Evolutionary conservation across 2,888 invertebrate genomes (phyloP).

Genomic region (Pegoplata infirma): DNA sequence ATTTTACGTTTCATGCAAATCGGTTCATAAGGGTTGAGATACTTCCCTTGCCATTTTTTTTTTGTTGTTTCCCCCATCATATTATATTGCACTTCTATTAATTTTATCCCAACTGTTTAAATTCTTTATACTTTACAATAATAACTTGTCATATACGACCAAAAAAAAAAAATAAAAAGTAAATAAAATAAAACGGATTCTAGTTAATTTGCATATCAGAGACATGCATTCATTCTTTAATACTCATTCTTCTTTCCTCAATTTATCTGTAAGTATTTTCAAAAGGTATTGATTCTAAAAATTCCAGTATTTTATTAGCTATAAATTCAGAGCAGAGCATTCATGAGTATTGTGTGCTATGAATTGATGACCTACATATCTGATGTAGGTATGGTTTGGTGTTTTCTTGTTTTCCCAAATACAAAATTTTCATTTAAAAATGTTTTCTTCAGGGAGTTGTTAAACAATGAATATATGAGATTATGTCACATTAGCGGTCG

Average conservation of each 20-base stretch:
- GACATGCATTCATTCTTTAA: not conserved
- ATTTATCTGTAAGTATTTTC: not conserved
- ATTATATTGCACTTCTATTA: no score
- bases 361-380: constrained; percentile 20
- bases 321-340: constrained; percentile 4
- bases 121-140: not conserved
- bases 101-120: not conserved
- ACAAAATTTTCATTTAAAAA: not conserved
- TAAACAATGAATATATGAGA: constrained; percentile 33
- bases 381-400: not conserved
- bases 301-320: constrained; percentile 3
- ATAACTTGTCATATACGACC: not conserved
- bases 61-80: no score
- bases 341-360: no score
- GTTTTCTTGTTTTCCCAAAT: not conserved
- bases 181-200: not conserved
- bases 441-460: constrained; percentile 36
- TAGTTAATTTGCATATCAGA: constrained; percentile 12
- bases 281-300: not conserved
- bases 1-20: no score
- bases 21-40: no score
- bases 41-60: no score
- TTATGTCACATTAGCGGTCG: constrained; percentile 36
- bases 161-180: not conserved
- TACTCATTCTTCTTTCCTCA: not conserved